Percentiles rank a stretch among this genome's conserved stretches.
Conservation (phyloP, 2,888 invertebrate species). For the Campoletis raptor region DNA sequence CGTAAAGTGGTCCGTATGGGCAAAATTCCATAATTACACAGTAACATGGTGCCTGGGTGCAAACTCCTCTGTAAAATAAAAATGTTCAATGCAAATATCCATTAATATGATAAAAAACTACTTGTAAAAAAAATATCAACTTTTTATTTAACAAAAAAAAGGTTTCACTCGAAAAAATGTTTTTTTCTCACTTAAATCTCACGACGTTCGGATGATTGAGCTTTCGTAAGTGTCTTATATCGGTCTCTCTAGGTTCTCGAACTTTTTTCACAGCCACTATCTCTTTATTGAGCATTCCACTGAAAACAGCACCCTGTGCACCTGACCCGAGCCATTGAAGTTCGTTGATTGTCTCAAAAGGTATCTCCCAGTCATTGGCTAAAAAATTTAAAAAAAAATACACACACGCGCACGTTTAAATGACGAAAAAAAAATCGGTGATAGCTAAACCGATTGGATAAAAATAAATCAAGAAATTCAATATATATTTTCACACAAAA, state of each 20-base stretch:
- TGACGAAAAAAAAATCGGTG: not conserved
- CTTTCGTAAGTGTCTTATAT: slow-evolving; percentile 95
- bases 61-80: slow-evolving; percentile 91
- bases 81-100: not conserved
- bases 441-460: not conserved
- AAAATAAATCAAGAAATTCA: not conserved
- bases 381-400: slow-evolving; percentile 42
- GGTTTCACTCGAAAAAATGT: not conserved
- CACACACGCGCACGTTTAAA: not conserved
- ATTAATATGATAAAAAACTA: not conserved
- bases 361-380: slow-evolving; percentile 97
- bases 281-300: slow-evolving; percentile 92
- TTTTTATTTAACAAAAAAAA: not conserved
- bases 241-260: slow-evolving; percentile 95
- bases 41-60: slow-evolving; percentile 95
- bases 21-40: slow-evolving; percentile 99
- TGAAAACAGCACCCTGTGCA: slow-evolving; percentile 98
- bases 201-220: slow-evolving; percentile 98
- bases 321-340: slow-evolving; percentile 97
- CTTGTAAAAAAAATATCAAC: not conserved
- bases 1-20: slow-evolving; percentile 97
- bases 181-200: slow-evolving; percentile 88
- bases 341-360: slow-evolving; percentile 95
- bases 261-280: slow-evolving; percentile 99
- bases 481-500: not conserved